Evolutionary conservation across 2,113 vertebrate genomes (phyloP).

Genomic region (Grallaria varia): DNA sequence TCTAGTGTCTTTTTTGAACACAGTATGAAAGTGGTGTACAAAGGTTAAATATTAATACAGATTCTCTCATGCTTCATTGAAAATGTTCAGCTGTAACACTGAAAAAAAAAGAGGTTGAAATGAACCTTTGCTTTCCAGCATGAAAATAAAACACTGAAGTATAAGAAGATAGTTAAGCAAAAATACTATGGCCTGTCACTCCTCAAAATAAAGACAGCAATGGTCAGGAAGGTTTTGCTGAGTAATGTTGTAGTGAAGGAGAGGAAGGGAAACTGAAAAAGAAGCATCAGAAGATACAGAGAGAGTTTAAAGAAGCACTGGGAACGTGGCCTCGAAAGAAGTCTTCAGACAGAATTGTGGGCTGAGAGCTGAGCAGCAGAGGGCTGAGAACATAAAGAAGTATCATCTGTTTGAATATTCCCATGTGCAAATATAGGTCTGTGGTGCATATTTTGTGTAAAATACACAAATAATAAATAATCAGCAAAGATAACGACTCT

Average conservation of each 20-base stretch:
- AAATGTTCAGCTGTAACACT: not conserved
- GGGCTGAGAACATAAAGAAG: not conserved
- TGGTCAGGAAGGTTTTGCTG: not conserved
- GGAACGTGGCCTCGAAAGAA: not conserved
- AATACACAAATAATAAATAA: not conserved
- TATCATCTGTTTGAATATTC: not conserved
- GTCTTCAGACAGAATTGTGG: not conserved
- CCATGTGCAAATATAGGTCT: not conserved
- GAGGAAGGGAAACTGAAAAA: not conserved
- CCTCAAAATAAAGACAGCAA: not conserved
- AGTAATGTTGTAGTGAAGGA: not conserved
- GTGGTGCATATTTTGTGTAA: not conserved
- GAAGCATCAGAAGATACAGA: not conserved
- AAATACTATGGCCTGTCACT: not conserved
- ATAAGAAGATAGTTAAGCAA: not conserved
- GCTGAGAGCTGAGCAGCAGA: not conserved
- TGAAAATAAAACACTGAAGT: not conserved
- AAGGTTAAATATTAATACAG: conserved; percentile 10
- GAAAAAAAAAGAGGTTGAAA: not conserved
- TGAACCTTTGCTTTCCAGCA: not conserved
- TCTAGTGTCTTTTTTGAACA: not conserved
- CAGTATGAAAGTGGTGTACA: not conserved
- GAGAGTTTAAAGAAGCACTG: not conserved
- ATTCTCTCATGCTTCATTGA: not conserved
- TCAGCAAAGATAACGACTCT: not conserved